A percentile compares a stretch with the other conserved stretches of the same genome.
Conservation (phyloP, 2,888 invertebrate genomes). For the Sinodicranocentrus sp. region DNA sequence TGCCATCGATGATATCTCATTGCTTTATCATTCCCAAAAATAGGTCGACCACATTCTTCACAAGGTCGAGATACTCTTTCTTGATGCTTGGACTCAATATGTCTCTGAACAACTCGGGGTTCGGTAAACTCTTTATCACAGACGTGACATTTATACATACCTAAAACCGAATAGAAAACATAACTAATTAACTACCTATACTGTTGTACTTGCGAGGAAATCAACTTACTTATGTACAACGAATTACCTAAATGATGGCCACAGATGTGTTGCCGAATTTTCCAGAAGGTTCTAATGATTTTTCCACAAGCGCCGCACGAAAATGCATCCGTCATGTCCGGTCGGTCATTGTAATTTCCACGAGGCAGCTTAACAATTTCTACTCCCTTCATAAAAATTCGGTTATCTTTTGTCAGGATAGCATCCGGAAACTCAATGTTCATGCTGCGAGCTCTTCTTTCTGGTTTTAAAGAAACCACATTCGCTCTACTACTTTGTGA, state of each 20-base stretch:
- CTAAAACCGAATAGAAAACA: not conserved
- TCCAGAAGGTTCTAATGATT: conserved; percentile 16
- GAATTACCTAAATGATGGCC: conserved; percentile 38
- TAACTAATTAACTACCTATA: not conserved
- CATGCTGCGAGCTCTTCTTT: not conserved
- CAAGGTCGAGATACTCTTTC: not conserved
- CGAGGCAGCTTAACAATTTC: conserved; percentile 51
- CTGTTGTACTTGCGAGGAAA: not conserved
- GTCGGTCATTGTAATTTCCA: conserved; percentile 3
- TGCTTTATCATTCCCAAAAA: not conserved
- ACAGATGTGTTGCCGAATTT: conserved; percentile 45
- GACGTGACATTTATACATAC: conserved; percentile 45
- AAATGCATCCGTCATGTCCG: not conserved
- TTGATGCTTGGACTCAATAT: conserved; percentile 12
- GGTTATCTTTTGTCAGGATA: conserved; percentile 34
- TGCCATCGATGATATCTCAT: conserved; percentile 32
- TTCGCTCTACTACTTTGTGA: too few species aligned
- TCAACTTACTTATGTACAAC: not conserved
- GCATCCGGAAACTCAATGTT: conserved; percentile 38
- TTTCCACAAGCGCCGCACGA: conserved; percentile 44
- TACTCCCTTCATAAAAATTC: conserved; percentile 50
- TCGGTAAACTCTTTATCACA: conserved; percentile 33
- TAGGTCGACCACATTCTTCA: conserved; percentile 26
- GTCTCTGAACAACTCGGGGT: not conserved
- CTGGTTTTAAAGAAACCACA: too few species aligned